Evolutionary conservation across 2,888 invertebrate genomes (phyloP), one percentile per base, ranked within the genome.

Genomic region (Blastobasis lacticolella): DNA sequence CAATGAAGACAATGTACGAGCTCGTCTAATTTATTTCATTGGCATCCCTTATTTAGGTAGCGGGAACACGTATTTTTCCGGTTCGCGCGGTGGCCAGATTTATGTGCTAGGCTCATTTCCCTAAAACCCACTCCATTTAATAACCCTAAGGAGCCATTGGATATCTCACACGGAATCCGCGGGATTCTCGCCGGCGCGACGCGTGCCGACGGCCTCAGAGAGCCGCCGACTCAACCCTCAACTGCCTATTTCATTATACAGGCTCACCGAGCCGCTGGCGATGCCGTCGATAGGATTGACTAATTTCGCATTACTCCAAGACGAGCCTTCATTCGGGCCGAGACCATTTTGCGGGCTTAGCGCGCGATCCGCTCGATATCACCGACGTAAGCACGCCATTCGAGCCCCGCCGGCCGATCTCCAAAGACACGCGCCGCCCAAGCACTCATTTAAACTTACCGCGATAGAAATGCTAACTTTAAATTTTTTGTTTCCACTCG

Each of bases 181-280:
- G 64, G 81, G 85, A 85, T 87, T 86, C 83, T 79, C 78, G 56
- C 42, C 61, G 42, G 42, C 42, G 42, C 9, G 8, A 10, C 7
- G 1, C 6, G 6, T 37, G 36, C 37, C 37, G 9, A 6, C 5
- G 6, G 61, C 61, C 68, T 70, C 71, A 76, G 80, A 84, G 82
- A 75, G 70, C 23, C 73, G 73, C 62, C 72, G 71, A 77, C 69
- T 69, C 71, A 63, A 68, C 67, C 67, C 70, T 76, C 77, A 74
- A 78, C 72, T 75, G 81, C 80, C 83, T 83, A 85, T 86, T 86
- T 83, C 80, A 86, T 87, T 87, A 86, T 85, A 85, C 84, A 76
- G 76, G 70, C 69, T 73, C 73, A 68, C 71, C 71, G 73, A 73
- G 69, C 66, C 71, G 66, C 69, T 72, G 66, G 67, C 80, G 81